Evolutionary conservation across 2,113 vertebrate species (phyloP).

Genomic region (Notarius lentiginosus): DNA sequence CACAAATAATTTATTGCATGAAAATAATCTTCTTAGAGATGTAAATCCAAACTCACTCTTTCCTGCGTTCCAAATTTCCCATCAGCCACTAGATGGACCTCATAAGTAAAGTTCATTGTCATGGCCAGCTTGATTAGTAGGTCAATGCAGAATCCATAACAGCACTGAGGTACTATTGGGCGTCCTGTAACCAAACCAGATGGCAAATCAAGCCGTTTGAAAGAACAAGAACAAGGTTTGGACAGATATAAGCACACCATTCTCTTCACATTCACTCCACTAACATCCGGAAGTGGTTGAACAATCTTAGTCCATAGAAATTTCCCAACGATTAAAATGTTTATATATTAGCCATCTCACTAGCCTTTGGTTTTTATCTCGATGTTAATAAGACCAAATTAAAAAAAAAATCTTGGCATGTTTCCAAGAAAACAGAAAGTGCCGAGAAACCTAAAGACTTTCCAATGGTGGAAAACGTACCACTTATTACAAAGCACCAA

Average conservation of each 20-base stretch:
- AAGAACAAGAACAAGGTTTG: not conserved
- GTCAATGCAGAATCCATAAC: conserved; percentile 95
- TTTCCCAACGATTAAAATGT: not conserved
- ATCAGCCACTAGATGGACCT: conserved; percentile 95
- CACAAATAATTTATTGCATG: not conserved
- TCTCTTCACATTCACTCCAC: not conserved
- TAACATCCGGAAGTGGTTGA: not conserved
- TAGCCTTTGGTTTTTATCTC: not conserved
- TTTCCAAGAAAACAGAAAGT: not conserved
- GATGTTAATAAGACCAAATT: too few relatives aligned
- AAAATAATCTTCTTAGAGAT: not conserved
- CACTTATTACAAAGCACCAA: not conserved
- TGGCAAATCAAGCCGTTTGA: conserved; percentile 30
- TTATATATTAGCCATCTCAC: not conserved
- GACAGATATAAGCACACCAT: not conserved
- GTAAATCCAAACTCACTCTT: conserved; percentile 74
- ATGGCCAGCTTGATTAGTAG: conserved; percentile 93
- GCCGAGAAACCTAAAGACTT: too few relatives aligned
- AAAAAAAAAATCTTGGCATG: not conserved
- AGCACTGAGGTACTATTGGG: conserved; percentile 91
- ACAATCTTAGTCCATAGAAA: not conserved
- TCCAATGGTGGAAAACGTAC: not conserved
- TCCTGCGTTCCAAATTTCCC: conserved; percentile 98
- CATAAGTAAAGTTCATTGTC: conserved; percentile 97
- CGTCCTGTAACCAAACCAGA: conserved; percentile 76